Conservation (phyloP, 2,797 vertebrate genomes). For the Macrochelys suwanniensis region DNA sequence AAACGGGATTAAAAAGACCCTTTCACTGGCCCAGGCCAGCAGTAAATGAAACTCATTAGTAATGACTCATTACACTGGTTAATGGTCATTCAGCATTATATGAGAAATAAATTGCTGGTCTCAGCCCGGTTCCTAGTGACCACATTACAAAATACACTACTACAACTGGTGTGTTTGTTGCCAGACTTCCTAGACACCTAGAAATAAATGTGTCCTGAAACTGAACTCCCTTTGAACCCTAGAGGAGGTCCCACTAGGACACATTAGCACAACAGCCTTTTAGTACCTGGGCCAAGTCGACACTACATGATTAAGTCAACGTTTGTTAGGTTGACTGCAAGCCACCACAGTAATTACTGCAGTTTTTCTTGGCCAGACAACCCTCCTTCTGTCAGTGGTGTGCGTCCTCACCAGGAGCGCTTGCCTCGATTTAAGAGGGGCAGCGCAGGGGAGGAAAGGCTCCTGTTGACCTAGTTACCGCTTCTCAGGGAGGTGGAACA, state of each 20-base stretch:
- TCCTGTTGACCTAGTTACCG: no score
- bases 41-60: not conserved
- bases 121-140: not conserved
- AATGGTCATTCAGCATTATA: not conserved
- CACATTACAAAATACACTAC: not conserved
- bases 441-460: no score
- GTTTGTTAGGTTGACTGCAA: no score
- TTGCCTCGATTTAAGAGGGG: no score
- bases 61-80: not conserved
- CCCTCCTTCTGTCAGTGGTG: no score
- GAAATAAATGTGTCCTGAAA: not conserved
- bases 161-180: not conserved
- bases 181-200: not conserved
- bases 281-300: not conserved
- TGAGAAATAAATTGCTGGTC: not conserved
- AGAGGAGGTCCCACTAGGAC: not conserved
- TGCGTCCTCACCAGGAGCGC: no score
- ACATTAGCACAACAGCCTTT: not conserved
- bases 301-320: no score
- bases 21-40: not conserved
- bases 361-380: no score
- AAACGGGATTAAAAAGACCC: conserved; percentile 9
- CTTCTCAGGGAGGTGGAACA: no score
- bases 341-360: no score
- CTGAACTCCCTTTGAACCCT: not conserved